phyloP scores from a whole-genome alignment of 2,888 invertebrate species.

The Hydrotaea diabolus region DNA sequence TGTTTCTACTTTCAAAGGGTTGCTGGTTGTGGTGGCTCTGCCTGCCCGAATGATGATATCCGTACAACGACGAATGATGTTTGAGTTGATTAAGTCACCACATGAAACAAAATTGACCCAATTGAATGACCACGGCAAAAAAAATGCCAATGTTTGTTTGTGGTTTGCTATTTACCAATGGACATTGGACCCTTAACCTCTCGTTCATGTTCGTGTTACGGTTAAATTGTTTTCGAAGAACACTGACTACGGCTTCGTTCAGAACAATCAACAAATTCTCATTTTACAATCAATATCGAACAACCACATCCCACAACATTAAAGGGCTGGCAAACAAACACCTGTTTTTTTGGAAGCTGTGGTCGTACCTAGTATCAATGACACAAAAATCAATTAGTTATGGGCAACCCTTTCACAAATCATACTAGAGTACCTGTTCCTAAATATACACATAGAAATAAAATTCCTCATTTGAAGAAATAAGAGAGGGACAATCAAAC shows the following conservation, averaged over 20 bases:
- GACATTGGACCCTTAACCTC: neutral
- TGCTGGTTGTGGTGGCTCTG: conserved; percentile 37
- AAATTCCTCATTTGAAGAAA: too few relatives aligned
- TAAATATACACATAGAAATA: too few relatives aligned
- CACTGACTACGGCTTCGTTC: too few relatives aligned
- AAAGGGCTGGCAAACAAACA: conserved; percentile 39
- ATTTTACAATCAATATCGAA: conserved; percentile 32
- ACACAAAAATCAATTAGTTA: conserved; percentile 7
- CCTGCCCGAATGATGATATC: neutral
- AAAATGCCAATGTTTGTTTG: conserved; percentile 57
- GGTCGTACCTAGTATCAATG: neutral
- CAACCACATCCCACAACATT: neutral
- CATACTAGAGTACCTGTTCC: too few relatives aligned
- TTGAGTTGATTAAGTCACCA: conserved; percentile 63
- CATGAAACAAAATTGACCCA: conserved; percentile 65
- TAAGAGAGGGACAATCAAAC: too few relatives aligned
- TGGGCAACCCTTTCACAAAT: neutral
- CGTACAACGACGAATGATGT: conserved; percentile 11
- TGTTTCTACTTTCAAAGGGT: conserved; percentile 40
- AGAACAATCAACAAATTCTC: conserved; percentile 44
- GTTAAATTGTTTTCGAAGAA: conserved; percentile 60
- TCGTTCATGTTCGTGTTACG: neutral
- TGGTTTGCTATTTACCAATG: conserved; percentile 55
- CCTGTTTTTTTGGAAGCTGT: conserved; percentile 35
- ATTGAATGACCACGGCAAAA: conserved; percentile 62